A percentile compares a stretch with the other conserved stretches of the same genome.
Conservation (phyloP, 1,140 invertebrate species). For the Procambarus virginalis region DNA sequence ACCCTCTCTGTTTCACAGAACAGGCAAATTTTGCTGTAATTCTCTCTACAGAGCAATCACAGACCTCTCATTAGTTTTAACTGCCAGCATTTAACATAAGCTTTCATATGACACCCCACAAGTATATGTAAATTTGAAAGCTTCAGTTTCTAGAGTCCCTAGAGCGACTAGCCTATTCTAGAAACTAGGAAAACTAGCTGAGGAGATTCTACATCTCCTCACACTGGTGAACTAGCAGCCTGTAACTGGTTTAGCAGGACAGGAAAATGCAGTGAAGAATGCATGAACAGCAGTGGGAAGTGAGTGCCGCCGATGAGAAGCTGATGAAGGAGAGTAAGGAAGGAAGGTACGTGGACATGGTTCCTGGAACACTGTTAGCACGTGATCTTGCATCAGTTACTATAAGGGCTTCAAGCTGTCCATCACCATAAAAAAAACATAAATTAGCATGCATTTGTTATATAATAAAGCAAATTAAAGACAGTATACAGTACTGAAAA, state of each 20-base stretch:
- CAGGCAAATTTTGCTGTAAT: too few relatives aligned
- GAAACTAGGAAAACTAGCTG: too few relatives aligned
- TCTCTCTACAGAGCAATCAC: too few relatives aligned
- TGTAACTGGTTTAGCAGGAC: slow-evolving; percentile 43
- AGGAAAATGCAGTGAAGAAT: slow-evolving; percentile 58
- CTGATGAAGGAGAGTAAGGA: slow-evolving; percentile 37
- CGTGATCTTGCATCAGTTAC: neutral
- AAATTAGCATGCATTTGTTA: slow-evolving; percentile 8
- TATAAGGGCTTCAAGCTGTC: slow-evolving; percentile 48
- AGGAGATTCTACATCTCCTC: too few relatives aligned
- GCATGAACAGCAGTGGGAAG: slow-evolving; percentile 37
- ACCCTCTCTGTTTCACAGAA: too few relatives aligned
- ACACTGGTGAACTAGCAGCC: neutral
- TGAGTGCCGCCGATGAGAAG: neutral
- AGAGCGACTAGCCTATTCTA: too few relatives aligned
- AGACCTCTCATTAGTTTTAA: too few relatives aligned
- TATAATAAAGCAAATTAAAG: slow-evolving; percentile 1
- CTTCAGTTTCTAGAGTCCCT: too few relatives aligned
- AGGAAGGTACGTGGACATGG: slow-evolving; percentile 8
- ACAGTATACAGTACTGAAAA: neutral
- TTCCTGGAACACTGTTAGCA: neutral
- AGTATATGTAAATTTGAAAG: too few relatives aligned
- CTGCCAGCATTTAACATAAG: too few relatives aligned
- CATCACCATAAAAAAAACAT: slow-evolving; percentile 26
- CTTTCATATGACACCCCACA: too few relatives aligned